A percentile compares a stretch with the other conserved stretches of the same genome.
Evolutionary conservation across 1,140 invertebrate genomes (phyloP).

Genomic region (Drosophila paulistorum): DNA sequence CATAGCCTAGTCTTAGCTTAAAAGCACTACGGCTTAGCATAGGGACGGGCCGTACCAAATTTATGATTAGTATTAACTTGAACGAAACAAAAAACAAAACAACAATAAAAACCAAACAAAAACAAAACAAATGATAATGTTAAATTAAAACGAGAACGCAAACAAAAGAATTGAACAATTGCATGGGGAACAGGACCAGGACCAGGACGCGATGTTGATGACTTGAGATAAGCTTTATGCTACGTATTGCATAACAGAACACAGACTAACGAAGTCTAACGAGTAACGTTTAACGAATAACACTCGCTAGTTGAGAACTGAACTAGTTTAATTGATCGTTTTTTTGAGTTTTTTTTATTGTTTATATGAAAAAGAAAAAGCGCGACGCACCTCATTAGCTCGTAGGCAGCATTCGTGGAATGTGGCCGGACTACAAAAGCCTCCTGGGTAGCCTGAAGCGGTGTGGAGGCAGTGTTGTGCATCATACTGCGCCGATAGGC

Average conservation of each 20-base stretch:
- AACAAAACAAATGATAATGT: constrained; percentile 38
- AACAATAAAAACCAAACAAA: constrained; percentile 15
- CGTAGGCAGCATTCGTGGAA: constrained; percentile 78
- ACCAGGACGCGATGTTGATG: constrained; percentile 23
- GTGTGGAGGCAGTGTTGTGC: constrained; percentile 53
- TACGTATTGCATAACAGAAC: constrained; percentile 29
- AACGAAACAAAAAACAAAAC: constrained; percentile 31
- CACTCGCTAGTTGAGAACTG: constrained; percentile 15
- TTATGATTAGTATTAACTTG: constrained; percentile 55
- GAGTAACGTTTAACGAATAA: constrained; percentile 42
- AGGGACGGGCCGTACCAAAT: constrained; percentile 7
- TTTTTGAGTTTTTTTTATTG: constrained; percentile 5
- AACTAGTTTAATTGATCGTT: constrained; percentile 25
- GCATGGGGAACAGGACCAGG: constrained; percentile 27
- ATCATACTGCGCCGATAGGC: constrained; percentile 73
- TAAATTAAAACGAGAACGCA: constrained; percentile 34
- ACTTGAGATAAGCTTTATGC: constrained; percentile 19
- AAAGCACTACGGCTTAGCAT: constrained; percentile 16
- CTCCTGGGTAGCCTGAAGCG: constrained; percentile 58
- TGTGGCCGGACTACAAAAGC: constrained; percentile 63
- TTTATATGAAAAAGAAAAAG: constrained; percentile 37
- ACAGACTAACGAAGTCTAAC: constrained; percentile 28
- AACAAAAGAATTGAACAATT: constrained; percentile 48
- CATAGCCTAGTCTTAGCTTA: constrained; percentile 18
- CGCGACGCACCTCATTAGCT: constrained; percentile 82